Evolutionary conservation across 2,797 vertebrate genomes (phyloP).

Genomic region (Yasuhikotakia modesta): DNA sequence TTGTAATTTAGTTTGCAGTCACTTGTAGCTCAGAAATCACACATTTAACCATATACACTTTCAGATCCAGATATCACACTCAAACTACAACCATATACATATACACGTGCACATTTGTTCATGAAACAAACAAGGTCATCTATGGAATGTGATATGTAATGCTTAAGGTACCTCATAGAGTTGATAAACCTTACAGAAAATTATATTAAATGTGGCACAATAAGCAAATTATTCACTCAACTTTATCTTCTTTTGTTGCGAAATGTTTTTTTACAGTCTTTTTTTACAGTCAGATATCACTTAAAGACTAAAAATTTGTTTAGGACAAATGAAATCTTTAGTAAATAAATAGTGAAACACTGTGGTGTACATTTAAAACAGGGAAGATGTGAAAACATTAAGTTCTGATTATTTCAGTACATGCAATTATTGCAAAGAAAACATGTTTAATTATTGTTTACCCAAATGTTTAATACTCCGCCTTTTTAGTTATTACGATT

Average conservation of each 20-base stretch:
- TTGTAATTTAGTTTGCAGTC: neutral
- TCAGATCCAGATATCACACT: slow-evolving; percentile 9
- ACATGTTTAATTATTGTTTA: neutral
- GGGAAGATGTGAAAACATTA: neutral
- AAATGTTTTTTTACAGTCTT: slow-evolving; percentile 35
- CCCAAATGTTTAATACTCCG: slow-evolving; percentile 5
- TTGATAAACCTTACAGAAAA: slow-evolving; percentile 12
- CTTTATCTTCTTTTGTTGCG: neutral
- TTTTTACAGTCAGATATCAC: slow-evolving; percentile 24
- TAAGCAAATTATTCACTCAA: slow-evolving; percentile 7
- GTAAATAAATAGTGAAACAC: slow-evolving; percentile 18
- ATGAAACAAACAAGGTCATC: neutral
- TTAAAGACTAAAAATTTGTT: neutral
- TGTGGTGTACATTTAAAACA: too few relatives aligned
- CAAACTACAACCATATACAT: slow-evolving; percentile 17
- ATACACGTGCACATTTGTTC: neutral
- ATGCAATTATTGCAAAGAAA: slow-evolving; percentile 26
- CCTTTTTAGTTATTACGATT: neutral
- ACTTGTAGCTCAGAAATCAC: neutral
- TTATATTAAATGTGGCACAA: slow-evolving; percentile 16
- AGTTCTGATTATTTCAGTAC: neutral
- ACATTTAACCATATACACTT: neutral
- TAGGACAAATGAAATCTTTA: too few relatives aligned
- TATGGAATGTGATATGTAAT: slow-evolving; percentile 11
- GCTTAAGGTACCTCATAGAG: neutral